Evolutionary conservation across 2,797 vertebrate species (phyloP), one percentile per base, ranked within the genome.

Genomic region (Falco cherrug): DNA sequence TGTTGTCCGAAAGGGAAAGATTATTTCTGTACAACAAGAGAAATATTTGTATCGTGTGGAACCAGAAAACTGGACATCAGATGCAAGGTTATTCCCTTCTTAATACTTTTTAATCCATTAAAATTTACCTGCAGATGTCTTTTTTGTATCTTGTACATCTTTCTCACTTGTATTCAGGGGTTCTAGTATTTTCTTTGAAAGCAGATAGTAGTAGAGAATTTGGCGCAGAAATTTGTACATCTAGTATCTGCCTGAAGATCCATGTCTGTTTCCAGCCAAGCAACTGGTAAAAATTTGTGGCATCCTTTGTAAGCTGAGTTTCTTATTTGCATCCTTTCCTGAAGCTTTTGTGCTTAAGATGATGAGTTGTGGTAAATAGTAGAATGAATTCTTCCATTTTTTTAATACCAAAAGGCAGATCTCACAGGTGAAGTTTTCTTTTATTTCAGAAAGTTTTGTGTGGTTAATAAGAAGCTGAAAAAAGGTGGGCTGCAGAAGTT

Each of bases 11-110:
- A 98, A 97, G 43, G 99, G 98, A 84, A 98, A 95, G 74, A 80
- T 97, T 77, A 97, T 99, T 93, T 97, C 75, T 50, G 56, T 99
- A 61, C 98, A 98, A 22, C 99, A 99, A 96, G 99, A 99, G 95
- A 98, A 98, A 86, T 99, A 99, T 95, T 97, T 98, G 60, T 98
- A 98, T 88, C 97, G 94, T 2, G 45, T 88, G 60, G 97, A 98
- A 78, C 67, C 98, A 74, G 98, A 98, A 93, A 98, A 97, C 11
- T 82, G 95, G 89, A 98, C 97, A 10, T 87, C 91, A 78, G 95
- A 81, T 96, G 60, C 97, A 95, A 99, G 98, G 99, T 99, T 92
- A 35, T 35, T 80, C 45, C 13, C 9, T 71, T 48, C 67, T 94
- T 76, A 54, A 37, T 76, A 45, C 18, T 13, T 85, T 78, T 73